phyloP scores from a whole-genome alignment of 2,888 invertebrate species.

The Cephus nigrinus region DNA sequence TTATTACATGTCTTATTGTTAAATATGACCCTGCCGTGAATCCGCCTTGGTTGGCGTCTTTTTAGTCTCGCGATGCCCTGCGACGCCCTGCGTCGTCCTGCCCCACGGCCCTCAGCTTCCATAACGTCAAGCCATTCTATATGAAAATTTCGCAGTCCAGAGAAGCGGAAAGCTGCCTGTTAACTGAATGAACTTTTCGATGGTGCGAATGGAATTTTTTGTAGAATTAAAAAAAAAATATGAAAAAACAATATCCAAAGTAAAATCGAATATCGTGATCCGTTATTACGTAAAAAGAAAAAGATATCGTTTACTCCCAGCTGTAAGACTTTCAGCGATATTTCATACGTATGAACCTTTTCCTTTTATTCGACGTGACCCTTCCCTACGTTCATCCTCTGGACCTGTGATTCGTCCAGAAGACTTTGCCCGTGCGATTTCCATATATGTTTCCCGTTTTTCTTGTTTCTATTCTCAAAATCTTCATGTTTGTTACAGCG shows the following conservation, averaged over 20 bases:
- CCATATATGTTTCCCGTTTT: background rate
- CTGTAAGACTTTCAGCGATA: background rate
- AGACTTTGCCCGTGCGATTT: background rate
- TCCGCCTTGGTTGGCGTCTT: slow-evolving; percentile 8
- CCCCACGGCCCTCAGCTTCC: slow-evolving; percentile 3
- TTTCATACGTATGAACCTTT: background rate
- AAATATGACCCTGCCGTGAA: slow-evolving; percentile 40
- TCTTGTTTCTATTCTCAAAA: background rate
- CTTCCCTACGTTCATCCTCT: background rate
- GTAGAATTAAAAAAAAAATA: background rate
- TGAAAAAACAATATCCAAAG: background rate
- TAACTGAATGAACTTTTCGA: background rate
- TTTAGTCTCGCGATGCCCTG: background rate
- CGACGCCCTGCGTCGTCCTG: slow-evolving; percentile 16
- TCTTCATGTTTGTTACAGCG: background rate
- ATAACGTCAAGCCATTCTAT: slow-evolving; percentile 44
- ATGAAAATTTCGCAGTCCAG: slow-evolving; percentile 55
- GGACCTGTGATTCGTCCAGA: background rate
- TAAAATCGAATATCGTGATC: background rate
- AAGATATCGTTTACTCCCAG: too few species aligned
- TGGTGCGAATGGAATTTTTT: background rate
- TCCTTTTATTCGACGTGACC: background rate
- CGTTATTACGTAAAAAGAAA: background rate
- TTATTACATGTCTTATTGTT: slow-evolving; percentile 53
- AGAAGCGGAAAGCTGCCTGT: background rate